Evolutionary conservation across 2,113 vertebrate species (phyloP).

Genomic region (Pithys albifrons): DNA sequence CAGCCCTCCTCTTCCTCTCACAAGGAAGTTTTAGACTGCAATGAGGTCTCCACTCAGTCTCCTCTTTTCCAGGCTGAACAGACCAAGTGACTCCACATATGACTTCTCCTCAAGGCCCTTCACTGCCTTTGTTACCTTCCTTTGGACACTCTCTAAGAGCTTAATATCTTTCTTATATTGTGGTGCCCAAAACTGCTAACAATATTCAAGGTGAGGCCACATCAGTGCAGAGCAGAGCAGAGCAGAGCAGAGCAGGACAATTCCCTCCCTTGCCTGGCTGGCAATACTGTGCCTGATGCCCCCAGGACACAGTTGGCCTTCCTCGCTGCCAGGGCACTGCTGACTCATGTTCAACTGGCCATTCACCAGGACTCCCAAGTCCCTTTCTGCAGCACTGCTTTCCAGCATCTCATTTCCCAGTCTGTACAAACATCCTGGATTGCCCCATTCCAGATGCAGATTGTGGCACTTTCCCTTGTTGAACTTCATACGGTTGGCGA

Average conservation of each 20-base stretch:
- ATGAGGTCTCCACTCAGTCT: neutral
- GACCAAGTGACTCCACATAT: neutral
- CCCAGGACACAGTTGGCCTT: no score
- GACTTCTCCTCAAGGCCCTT: neutral
- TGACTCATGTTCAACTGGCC: neutral
- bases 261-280: neutral
- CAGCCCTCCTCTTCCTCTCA: neutral
- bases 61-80: neutral
- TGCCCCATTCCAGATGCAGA: neutral
- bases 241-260: neutral
- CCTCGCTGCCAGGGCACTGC: neutral
- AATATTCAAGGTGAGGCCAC: neutral
- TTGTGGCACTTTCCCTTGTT: neutral
- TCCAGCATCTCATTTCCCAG: neutral
- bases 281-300: neutral
- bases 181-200: neutral
- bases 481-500: neutral
- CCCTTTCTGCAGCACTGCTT: neutral
- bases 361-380: neutral
- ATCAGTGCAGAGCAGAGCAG: neutral
- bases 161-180: neutral
- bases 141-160: neutral
- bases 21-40: no score
- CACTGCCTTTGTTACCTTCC: neutral
- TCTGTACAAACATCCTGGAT: neutral